Base-by-base conservation (phyloP, 2,888 invertebrate species). In the Ochropleura plecta region DNA sequence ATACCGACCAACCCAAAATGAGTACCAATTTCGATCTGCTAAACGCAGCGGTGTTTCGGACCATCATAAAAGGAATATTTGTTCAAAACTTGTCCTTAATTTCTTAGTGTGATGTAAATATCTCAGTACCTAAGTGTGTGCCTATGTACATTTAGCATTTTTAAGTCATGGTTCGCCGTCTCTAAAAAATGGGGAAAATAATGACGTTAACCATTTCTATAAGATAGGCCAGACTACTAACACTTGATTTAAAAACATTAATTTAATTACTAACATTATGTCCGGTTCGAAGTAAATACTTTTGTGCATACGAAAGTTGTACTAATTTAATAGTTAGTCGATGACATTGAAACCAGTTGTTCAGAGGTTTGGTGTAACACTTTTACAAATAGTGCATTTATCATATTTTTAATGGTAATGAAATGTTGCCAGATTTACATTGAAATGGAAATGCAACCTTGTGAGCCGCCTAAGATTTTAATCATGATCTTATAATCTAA, bases 281-380 rank as follows among this genome's bases (percentile, higher is more conserved):
- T 76, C 78, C 72, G 70, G 60, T 44, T 64, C 55, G 73, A 75
- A 55, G 40, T 73, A 70, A 72, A 78, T 66, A 57, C 65, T 68
- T 81, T 73, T 63, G 71, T 72, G 48, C 59, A 66, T 70, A 72
- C 70, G 74, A 74, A 84, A 78, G 64, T 64, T 51, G 53, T 72
- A 63, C 40, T 51, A 59, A 74, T n/a, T 44, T 71, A 75, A 73
- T 77, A 44, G 55, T 44, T 46, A 68, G 62, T 75, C n/a, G 62
- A 53, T 72, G 73, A 57, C 71, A 71, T 80, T 83, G 69, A 77
- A 70, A 73, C 71, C 57, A 82, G 68, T 55, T 30, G 10, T 16
- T 64, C 48, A 55, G 53, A 59, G 57, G 44, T 63, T 74, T 67
- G 46, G 46, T 62, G 53, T 20, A 53, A 51, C 20, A 60, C 42